Evolutionary conservation across 2,797 vertebrate genomes (phyloP).

Genomic region (Sebastes elongatus): DNA sequence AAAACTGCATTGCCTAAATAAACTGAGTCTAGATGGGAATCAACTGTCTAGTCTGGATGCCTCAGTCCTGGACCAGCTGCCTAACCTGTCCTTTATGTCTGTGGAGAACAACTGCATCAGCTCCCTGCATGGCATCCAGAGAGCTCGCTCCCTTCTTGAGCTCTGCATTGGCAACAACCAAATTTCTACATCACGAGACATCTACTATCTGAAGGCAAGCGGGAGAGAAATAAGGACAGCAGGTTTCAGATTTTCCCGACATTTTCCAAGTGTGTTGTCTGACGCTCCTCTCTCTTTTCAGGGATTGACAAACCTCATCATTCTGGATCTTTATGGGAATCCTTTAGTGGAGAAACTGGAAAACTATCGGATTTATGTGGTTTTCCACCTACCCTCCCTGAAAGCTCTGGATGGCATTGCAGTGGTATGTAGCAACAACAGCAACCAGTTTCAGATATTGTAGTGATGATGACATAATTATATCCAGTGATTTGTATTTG

Average conservation of each 20-base stretch:
- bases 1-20: constrained; percentile 81
- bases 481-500: neutral
- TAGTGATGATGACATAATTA: neutral
- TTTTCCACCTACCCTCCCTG: constrained; percentile 88
- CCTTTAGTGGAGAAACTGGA: constrained; percentile 85
- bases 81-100: constrained; percentile 86
- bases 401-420: constrained; percentile 88
- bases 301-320: constrained; percentile 86
- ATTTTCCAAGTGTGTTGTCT: neutral
- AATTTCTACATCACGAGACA: constrained; percentile 85
- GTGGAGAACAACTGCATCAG: constrained; percentile 87
- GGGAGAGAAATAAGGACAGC: neutral
- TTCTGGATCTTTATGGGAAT: constrained; percentile 88
- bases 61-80: constrained; percentile 80
- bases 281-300: constrained; percentile 47
- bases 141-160: constrained; percentile 82
- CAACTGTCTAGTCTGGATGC: constrained; percentile 81
- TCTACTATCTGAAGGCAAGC: constrained; percentile 88
- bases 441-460: neutral
- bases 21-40: constrained; percentile 87
- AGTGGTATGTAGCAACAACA: constrained; percentile 77
- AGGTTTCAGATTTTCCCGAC: neutral
- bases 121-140: constrained; percentile 85
- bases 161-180: constrained; percentile 88
- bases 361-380: constrained; percentile 87